These are phyloP conservation scores for Callinectes sapidus DNA, from an alignment of 2,888 invertebrate genomes.

Conservation along the genomic window DNA sequence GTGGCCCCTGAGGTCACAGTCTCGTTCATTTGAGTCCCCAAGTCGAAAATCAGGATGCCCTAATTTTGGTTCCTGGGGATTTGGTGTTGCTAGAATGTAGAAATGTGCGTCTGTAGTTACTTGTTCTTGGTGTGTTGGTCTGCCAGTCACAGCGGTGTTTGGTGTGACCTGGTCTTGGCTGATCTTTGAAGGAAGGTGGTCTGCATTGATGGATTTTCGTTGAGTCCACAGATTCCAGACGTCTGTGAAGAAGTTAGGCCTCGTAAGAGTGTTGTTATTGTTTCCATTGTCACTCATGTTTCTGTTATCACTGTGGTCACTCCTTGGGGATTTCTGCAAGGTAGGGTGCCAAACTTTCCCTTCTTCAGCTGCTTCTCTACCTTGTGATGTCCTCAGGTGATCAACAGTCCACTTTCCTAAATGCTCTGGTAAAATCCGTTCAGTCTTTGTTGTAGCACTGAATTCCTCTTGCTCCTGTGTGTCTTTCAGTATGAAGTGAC, in stretches of 20 bases:
- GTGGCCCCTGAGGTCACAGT: not conserved
- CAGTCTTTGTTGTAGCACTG: not conserved
- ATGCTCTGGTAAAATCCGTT: not conserved
- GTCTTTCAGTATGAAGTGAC: not conserved
- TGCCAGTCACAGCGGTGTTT: not conserved
- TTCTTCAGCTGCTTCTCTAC: not conserved
- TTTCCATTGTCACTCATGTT: not conserved
- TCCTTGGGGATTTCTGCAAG: not conserved
- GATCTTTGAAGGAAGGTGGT: not conserved
- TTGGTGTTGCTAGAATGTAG: not conserved
- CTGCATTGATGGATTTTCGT: not conserved
- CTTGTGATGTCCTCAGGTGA: not conserved
- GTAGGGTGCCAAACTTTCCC: not conserved
- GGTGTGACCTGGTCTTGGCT: not conserved
- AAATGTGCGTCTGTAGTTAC: not conserved
- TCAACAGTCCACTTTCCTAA: not conserved
- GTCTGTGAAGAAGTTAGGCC: not conserved
- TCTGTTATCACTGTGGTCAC: not conserved
- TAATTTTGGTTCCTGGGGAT: not conserved
- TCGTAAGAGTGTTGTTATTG: not conserved
- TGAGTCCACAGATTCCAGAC: not conserved
- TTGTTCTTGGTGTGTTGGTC: not conserved
- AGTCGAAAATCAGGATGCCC: not conserved
- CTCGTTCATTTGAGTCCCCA: not conserved
- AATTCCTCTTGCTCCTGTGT: not conserved